Evolutionary conservation across 2,888 invertebrate species (phyloP), one percentile per base, ranked within the genome.

Genomic region (Teinopalpus imperialis): DNA sequence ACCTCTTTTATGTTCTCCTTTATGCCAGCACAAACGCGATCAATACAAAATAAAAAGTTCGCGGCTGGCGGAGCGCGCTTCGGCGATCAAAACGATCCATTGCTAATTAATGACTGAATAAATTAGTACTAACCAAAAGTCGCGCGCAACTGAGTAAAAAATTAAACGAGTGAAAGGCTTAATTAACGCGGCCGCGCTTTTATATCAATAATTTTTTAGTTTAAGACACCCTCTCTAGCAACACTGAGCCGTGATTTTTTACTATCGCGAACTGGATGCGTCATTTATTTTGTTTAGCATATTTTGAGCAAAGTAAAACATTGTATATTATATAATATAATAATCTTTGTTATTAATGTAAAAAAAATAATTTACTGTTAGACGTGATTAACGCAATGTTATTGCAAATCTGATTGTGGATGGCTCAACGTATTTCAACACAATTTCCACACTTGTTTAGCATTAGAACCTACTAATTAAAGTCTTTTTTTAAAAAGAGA

Each of bases 131-230:
- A 75, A 70, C 70, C 64, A 51, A 71, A 76, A 69, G 67, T 62
- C 64, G 49, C 68, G 57, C 68, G 74, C 69, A 79, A 70, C 74
- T 69, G 63, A 71, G 74, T 76, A 70, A 79, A 80, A 83, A 81
- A 73, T 82, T 82, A 76, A 79, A 82, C 71, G 78, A 78, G 55
- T 83, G 67, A 82, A 86, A 83, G 69, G 76, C 79, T 80, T 85
- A 87, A 87, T 87, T 87, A 87, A 76, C 76, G 79, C 62, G 65
- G 59, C 69, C 69, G 56, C 65, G 66, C 71, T 77, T 79, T 72
- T 73, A 81, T 86, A 85, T 86, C 86, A 85, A 87, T 86, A 87
- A 45, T 71, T 76, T 74, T 80, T 78, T 82, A 81, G 80, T 83
- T 82, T 76, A 74, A 83, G 83, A 82, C 79, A 82, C 85, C 80